phyloP scores from a whole-genome alignment of 1,140 invertebrate genomes.

The Microplitis demolitor region DNA sequence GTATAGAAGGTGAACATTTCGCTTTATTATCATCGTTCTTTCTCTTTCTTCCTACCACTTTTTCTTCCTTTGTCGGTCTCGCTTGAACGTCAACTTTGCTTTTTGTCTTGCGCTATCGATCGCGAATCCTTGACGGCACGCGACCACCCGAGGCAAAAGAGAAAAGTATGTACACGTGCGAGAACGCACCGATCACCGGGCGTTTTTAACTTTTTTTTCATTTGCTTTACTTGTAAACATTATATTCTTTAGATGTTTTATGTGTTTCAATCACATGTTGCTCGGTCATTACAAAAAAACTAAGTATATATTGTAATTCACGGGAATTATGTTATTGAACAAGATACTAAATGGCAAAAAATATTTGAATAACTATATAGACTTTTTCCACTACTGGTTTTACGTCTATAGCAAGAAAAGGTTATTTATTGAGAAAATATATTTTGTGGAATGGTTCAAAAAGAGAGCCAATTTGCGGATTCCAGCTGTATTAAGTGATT shows the following conservation, averaged over 20 bases:
- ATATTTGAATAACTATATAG: too few species aligned
- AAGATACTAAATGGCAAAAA: too few species aligned
- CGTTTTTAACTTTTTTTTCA: background rate
- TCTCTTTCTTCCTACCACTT: background rate
- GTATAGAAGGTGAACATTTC: conserved; percentile 22
- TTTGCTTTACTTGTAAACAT: background rate
- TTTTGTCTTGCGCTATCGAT: conserved; percentile 33
- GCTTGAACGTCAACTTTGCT: conserved; percentile 22
- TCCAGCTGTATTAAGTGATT: too few species aligned
- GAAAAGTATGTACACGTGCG: conserved; percentile 19
- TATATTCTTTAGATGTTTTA: background rate
- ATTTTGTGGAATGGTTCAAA: too few species aligned
- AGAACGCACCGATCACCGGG: background rate
- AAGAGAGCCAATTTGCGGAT: too few species aligned
- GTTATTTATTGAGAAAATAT: too few species aligned
- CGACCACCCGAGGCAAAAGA: conserved; percentile 32
- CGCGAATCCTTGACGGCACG: conserved; percentile 34
- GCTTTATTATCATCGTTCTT: conserved; percentile 10
- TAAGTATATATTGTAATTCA: too few species aligned
- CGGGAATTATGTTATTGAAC: too few species aligned
- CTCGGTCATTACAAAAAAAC: too few species aligned
- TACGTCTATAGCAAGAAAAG: too few species aligned
- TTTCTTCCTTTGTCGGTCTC: background rate
- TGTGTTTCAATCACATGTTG: background rate
- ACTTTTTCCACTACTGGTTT: too few species aligned